Evolutionary conservation across 2,797 vertebrate genomes (phyloP), one percentile per base, ranked within the genome.

Genomic region (Chromobotia macracanthus): DNA sequence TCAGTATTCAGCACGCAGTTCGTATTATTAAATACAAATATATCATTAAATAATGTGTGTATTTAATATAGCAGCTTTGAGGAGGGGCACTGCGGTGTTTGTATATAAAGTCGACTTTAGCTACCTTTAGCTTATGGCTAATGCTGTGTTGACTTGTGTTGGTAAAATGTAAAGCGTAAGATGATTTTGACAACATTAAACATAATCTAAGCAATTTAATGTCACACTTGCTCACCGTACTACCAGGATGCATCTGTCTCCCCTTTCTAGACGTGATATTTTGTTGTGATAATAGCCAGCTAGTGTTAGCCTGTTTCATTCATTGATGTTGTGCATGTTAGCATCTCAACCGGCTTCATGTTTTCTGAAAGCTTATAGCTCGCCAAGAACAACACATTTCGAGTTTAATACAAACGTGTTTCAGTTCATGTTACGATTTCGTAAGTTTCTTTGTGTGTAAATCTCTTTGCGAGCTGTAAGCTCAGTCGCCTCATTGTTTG

Each of bases 291-390:
- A 55, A 8, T 69, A 11, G 28, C 31, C 25, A 1, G 38, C 25
- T 69, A 61, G 5, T 15, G 25, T 69, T 61, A 70, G 56, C 67
- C 25, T 15, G 15, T 71, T 68, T 51, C 61, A 73, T 80, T 80
- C 77, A 75, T 68, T 80, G 15, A 41, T 75, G 28, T 67, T 68
- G 12, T 61, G 19, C 64, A 51, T 25, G 64, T 48, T 68, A 68
- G 71, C 79, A 61, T 75, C 21, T 19, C 7, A 48, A 25, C 10
- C 25, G 51, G n/a, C 0, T 38, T 25, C 35, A 25, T 38, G 41
- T 51, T 1, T 3, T 31, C 7, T 1, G 18, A 3, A 38, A 50
- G 66, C 25, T 23, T 23, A 38, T 23, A 77, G 38, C 41, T 23
- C 25, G 23, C 65, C 18, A 48, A n/a, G 50, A 55, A 13, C 19